Conservation (phyloP, 2,113 vertebrate genomes). For the Numida meleagris region DNA sequence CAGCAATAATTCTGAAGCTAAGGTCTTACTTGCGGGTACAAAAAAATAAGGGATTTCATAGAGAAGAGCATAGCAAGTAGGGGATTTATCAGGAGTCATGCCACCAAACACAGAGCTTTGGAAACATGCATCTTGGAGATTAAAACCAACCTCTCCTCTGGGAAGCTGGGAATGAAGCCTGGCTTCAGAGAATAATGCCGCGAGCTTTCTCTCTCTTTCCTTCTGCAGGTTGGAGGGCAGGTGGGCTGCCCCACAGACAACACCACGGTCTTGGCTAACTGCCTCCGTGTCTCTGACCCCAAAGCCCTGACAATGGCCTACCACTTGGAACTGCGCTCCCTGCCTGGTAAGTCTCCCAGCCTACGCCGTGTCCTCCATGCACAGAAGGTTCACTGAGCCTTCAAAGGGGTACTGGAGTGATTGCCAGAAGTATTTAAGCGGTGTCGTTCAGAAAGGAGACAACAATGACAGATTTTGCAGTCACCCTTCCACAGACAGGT, state of each 20-base stretch:
- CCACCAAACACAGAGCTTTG: neutral
- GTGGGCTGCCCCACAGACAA: slow-evolving; percentile 84
- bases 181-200: accelerated
- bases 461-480: neutral
- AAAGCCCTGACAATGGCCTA: slow-evolving; percentile 80
- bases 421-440: neutral
- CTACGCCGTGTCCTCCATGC: accelerated
- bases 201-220: neutral
- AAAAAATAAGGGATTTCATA: accelerated
- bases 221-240: slow-evolving; percentile 80
- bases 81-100: neutral
- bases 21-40: neutral
- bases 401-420: accelerated
- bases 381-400: accelerated
- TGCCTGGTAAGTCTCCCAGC: slow-evolving; percentile 68
- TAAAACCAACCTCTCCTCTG: neutral
- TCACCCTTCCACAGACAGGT: neutral
- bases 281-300: slow-evolving; percentile 83
- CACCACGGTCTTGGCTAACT: slow-evolving; percentile 72
- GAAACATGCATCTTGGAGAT: accelerated
- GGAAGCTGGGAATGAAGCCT: neutral
- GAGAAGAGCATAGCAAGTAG: neutral
- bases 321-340: slow-evolving; percentile 38
- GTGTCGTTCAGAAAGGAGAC: neutral
- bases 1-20: neutral